Evolutionary conservation across 2,888 invertebrate species (phyloP).

Genomic region (Apodemia duryi): DNA sequence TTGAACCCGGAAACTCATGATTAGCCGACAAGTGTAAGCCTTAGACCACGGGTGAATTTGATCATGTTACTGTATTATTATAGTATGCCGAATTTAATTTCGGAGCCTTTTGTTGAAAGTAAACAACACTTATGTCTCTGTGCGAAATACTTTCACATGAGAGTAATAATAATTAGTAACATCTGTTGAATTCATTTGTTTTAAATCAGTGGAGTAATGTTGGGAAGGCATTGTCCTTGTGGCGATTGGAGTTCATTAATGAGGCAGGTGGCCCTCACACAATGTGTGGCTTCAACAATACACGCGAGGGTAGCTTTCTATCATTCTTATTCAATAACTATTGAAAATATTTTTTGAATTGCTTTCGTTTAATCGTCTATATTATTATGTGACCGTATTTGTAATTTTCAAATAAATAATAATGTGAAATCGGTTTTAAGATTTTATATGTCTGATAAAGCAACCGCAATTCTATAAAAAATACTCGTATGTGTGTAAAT

Average conservation of each 20-base stretch:
- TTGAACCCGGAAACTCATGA: no score
- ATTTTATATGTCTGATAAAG: no score
- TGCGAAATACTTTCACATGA: background rate
- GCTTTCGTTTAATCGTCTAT: background rate
- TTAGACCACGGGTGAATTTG: no score
- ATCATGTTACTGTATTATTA: no score
- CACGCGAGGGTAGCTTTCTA: constrained; percentile 43
- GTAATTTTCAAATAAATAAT: background rate
- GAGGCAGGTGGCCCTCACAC: constrained; percentile 69
- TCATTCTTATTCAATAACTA: constrained; percentile 29
- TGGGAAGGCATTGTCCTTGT: constrained; percentile 37
- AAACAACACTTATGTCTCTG: background rate
- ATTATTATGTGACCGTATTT: constrained; percentile 1
- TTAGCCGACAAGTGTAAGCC: no score
- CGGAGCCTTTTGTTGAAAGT: background rate
- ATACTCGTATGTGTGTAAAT: no score
- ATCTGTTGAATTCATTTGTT: constrained; percentile 17
- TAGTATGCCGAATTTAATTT: background rate
- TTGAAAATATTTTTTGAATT: constrained; percentile 13
- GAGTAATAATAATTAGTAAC: background rate
- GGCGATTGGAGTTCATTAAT: constrained; percentile 49
- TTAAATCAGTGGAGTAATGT: constrained; percentile 16
- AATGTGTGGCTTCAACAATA: constrained; percentile 59
- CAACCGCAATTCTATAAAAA: no score
- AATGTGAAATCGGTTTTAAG: no score